Evolutionary conservation across 1,140 invertebrate genomes (phyloP), one percentile per base, ranked within the genome.

Genomic region (Venustaconcha ellipsiformis): DNA sequence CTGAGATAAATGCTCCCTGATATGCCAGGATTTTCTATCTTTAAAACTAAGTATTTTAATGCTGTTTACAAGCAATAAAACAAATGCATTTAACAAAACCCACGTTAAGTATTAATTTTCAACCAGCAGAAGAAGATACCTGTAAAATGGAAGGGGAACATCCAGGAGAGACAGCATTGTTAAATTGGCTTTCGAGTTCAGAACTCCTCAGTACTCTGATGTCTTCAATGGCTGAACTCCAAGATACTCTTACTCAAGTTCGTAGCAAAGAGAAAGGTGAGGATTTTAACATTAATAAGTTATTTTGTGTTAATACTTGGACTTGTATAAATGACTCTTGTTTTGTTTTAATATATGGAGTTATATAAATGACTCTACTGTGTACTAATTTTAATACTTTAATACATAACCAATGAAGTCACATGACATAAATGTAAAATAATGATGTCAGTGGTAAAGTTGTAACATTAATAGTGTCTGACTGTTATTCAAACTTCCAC

Each of bases 171-270:
- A 68, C 74, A 37, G 69, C 71, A n/a, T 67, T 84, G 15, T 48
- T 84, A 20, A 62, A 67, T 14, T 89, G 88, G 88, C 76, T 89
- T 56, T 84, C 83, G 6, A 87, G 86, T 74, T 63, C 80, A 56
- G 80, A 84, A 18, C 78, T 89, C 14, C 62, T 84, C 23, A 74
- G 84, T 18, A 80, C 82, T 20, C 79, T 86, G 8, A 71, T 84
- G 0, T 75, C 80, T 6, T 83, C 84, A n/a, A 83, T 84, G 65
- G 80, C 80, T n/a, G 87, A 89, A 57, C 72, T 89, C 4, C 76
- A 84, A 20, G 82, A 87, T 58, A 82, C 82, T 14, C 64, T 83
- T 14, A 77, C 69, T 48, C 79, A 83, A 48, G 70, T 86, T 18
- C 82, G 83, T 57, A 79, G 81, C 62, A 83, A 83, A 72, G 80